Evolutionary conservation across 2,113 vertebrate species (phyloP).

Genomic region (Clinocottus analis): DNA sequence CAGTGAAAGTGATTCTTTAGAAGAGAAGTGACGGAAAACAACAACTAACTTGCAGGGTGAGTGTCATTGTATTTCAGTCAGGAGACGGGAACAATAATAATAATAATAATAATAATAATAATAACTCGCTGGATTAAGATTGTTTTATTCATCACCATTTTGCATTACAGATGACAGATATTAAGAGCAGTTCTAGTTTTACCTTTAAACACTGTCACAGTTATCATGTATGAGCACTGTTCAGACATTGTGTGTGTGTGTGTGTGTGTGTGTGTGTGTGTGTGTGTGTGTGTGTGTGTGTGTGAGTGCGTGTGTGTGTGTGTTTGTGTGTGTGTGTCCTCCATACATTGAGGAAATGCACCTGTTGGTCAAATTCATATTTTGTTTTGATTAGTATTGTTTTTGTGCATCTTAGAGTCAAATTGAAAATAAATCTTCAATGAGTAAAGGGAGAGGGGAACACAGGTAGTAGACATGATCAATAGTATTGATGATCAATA

Average conservation of each 20-base stretch:
- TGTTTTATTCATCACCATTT: not conserved
- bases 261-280: slow-evolving; percentile 26
- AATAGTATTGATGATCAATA: too few relatives aligned
- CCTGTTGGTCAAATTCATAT: slow-evolving; percentile 1
- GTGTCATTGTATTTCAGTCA: slow-evolving; percentile 17
- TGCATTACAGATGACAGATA: not conserved
- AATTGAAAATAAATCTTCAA: not conserved
- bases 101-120: not conserved
- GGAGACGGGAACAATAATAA: not conserved
- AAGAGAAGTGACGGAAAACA: slow-evolving; percentile 18
- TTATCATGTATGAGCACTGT: slow-evolving; percentile 27
- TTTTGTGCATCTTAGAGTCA: not conserved
- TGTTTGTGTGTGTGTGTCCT: slow-evolving; percentile 26
- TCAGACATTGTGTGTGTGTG: slow-evolving; percentile 28
- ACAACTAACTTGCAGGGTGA: slow-evolving; percentile 43
- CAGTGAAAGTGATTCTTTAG: slow-evolving; percentile 18
- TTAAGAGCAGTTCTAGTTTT: slow-evolving; percentile 2
- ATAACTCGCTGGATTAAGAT: not conserved
- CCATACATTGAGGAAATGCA: not conserved
- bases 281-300: slow-evolving; percentile 38
- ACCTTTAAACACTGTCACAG: not conserved
- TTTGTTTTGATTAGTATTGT: not conserved
- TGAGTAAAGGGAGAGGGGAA: not conserved
- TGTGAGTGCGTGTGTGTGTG: slow-evolving; percentile 26
- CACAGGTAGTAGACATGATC: not conserved